Conservation (phyloP, 2,888 invertebrate species). For the Tetragonisca angustula region DNA sequence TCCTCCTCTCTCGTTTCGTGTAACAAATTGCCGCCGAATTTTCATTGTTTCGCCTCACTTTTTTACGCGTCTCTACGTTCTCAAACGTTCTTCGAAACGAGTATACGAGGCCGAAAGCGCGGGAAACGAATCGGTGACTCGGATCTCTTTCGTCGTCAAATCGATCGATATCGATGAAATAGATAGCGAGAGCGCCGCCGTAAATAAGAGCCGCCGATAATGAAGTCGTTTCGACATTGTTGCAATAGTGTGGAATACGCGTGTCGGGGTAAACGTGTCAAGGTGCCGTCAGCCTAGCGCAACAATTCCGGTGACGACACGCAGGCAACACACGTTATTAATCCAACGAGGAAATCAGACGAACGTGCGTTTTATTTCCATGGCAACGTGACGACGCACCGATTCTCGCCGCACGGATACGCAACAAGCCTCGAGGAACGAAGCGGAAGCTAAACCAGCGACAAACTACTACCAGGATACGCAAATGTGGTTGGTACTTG, state of each 20-base stretch:
- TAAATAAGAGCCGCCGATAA: conserved; percentile 46
- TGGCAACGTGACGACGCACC: conserved; percentile 58
- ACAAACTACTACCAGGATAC: conserved; percentile 58
- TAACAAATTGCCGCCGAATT: conserved; percentile 11
- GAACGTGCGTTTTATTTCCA: conserved; percentile 59
- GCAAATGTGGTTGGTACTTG: conserved; percentile 69
- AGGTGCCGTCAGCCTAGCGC: conserved; percentile 71
- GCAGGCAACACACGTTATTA: conserved; percentile 44
- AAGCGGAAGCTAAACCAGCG: conserved; percentile 58
- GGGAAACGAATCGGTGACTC: conserved; percentile 32
- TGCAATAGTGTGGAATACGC: conserved; percentile 54
- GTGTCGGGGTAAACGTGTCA: conserved; percentile 76
- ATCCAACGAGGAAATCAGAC: conserved; percentile 56
- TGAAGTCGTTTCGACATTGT: conserved; percentile 48
- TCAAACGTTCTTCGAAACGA: neutral
- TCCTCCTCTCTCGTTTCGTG: neutral
- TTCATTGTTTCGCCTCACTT: neutral
- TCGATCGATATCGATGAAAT: conserved; percentile 27
- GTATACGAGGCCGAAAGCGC: conserved; percentile 35
- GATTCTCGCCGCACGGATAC: conserved; percentile 12
- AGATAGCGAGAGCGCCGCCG: conserved; percentile 30
- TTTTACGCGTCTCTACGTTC: neutral
- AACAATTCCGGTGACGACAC: conserved; percentile 64
- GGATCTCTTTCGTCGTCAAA: neutral
- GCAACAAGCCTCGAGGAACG: conserved; percentile 40